Evolutionary conservation across 2,888 invertebrate genomes (phyloP).

Genomic region (Octodonta nipae): DNA sequence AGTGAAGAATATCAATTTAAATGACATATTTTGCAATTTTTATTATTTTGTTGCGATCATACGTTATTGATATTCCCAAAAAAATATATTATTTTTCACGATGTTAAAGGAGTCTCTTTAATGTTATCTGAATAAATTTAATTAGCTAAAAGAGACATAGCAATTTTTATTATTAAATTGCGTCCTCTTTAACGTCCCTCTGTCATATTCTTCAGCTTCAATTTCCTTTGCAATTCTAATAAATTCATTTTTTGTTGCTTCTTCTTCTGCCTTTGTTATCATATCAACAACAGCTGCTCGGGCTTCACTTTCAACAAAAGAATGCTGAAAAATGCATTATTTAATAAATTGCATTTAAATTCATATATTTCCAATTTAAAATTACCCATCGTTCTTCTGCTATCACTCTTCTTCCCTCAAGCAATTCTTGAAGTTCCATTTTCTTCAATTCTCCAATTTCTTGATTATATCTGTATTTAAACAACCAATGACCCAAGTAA

Average conservation of each 20-base stretch:
- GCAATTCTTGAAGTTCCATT: slow-evolving; percentile 27
- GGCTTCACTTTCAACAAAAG: slow-evolving; percentile 30
- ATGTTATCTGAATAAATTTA: too few species aligned
- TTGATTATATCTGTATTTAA: slow-evolving; percentile 37
- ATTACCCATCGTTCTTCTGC: slow-evolving; percentile 29
- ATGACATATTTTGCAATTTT: too few species aligned
- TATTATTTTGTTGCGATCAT: too few species aligned
- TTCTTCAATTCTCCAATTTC: slow-evolving; percentile 28
- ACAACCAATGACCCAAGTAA: slow-evolving; percentile 39
- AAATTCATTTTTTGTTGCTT: slow-evolving; percentile 25
- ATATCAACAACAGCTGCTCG: slow-evolving; percentile 28
- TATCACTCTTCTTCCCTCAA: slow-evolving; percentile 26
- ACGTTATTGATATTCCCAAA: too few species aligned
- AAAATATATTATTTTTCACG: too few species aligned
- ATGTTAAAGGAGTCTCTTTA: too few species aligned
- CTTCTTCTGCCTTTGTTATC: slow-evolving; percentile 28
- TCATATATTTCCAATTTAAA: slow-evolving; percentile 3
- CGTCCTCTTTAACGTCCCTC: too few species aligned
- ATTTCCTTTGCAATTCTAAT: too few species aligned
- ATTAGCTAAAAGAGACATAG: too few species aligned
- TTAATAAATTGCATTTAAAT: neutral
- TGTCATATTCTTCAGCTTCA: too few species aligned
- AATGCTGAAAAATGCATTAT: slow-evolving; percentile 18
- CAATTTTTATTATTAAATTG: too few species aligned
- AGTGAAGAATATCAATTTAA: too few species aligned